Evolutionary conservation across 2,113 vertebrate species (phyloP).

Genomic region (Lagopus leucura): DNA sequence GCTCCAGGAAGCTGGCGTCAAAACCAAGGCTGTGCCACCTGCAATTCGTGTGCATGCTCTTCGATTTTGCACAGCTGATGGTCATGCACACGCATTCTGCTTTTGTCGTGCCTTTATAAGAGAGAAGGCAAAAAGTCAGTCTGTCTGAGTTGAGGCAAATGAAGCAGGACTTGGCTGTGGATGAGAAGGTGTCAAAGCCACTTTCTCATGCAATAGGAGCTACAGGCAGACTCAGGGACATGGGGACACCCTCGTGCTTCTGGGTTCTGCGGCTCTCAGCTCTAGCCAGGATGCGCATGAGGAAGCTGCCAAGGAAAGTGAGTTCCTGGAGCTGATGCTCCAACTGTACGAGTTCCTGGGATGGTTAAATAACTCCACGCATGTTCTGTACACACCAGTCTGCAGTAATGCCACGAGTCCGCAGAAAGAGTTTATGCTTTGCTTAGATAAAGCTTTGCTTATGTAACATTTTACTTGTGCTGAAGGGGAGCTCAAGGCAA

Average conservation of each 20-base stretch:
- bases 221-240: background rate
- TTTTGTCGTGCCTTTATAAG: background rate
- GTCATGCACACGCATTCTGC: fast-evolving
- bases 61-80: background rate
- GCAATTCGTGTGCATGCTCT: background rate
- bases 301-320: background rate
- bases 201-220: background rate
- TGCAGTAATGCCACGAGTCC: background rate
- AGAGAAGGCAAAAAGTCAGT: background rate
- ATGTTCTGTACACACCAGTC: slow-evolving; percentile 21
- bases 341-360: background rate
- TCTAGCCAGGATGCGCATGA: background rate
- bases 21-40: background rate
- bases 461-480: background rate
- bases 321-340: background rate
- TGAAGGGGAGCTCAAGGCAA: slow-evolving; percentile 12
- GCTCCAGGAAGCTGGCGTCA: background rate
- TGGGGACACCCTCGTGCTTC: background rate
- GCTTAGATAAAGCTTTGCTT: slow-evolving; percentile 34
- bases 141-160: background rate
- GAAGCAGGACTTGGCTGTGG: background rate
- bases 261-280: background rate
- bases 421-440: slow-evolving; percentile 27
- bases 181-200: slow-evolving; percentile 11
- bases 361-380: background rate